Evolutionary conservation across 1,140 invertebrate genomes (phyloP), one percentile per base, ranked within the genome.

Genomic region (Drosophila insularis): DNA sequence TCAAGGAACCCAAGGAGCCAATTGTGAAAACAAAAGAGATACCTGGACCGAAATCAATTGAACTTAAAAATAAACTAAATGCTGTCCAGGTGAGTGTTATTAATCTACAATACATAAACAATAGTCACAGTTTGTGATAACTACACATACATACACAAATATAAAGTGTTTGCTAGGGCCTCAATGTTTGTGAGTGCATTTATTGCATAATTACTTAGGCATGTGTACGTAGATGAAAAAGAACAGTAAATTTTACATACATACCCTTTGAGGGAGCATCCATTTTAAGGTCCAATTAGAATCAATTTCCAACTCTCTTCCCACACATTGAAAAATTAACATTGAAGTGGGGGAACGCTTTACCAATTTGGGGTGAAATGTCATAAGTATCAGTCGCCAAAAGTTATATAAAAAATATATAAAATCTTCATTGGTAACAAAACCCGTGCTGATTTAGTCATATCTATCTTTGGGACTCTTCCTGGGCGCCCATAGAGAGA

Each of bases 31-130:
- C 96, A 4, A 78, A 92, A 6, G 60, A 68, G 4, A 92, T 97
- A 54, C 96, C 96, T 21, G 96, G 96, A 14, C 96, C 96, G 7
- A 94, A 94, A 81, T 94, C 95, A 7, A 91, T 94, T 71, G 77
- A 93, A 80, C 91, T 97, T 21, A 81, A 94, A 1, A 91, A 93
- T 61, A 93, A 96, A 87, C 92, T 97, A 37, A 93, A 93, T 68
- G 74, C 90, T 37, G 90, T 95, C 37, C 62, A 64, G 62, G 19
- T 21, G 62, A 68, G 14, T 27, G 27, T 5, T 19, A 13, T 46
- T 14, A 6, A 19, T 7, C 14, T 0, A 43, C 7, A 43, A 43
- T 43, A 43, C 7, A 43, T 14, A 43, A 4, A 5, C n/a, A 14
- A 5, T 6, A 43, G n/a, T 43, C 2, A 43, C 40, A 17, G 6